A percentile compares a stretch with the other conserved stretches of the same genome.
Evolutionary conservation across 2,797 vertebrate genomes (phyloP).

Genomic region (Pseudotriccus pelzelni): DNA sequence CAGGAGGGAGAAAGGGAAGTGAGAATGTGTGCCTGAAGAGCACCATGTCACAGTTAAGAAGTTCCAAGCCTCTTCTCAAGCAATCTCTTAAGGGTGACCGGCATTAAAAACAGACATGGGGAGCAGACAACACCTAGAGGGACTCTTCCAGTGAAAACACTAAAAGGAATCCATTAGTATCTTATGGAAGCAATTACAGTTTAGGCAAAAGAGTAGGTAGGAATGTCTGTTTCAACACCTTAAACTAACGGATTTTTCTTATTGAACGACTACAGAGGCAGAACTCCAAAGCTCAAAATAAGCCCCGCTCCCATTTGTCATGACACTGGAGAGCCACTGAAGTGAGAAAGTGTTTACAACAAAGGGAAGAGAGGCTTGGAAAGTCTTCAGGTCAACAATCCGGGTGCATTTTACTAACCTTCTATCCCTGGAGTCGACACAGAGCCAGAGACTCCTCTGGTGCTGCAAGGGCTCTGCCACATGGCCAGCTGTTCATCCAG

Average conservation of each 20-base stretch:
- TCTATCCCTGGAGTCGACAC: neutral
- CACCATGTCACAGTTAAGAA: neutral
- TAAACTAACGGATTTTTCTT: neutral
- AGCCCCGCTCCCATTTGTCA: neutral
- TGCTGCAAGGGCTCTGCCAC: neutral
- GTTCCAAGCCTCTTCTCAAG: neutral
- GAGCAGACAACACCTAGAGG: neutral
- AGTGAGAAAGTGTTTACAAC: neutral
- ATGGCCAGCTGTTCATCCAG: neutral
- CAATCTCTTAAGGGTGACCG: neutral
- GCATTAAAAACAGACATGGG: neutral
- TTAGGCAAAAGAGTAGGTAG: neutral
- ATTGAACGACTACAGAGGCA: neutral
- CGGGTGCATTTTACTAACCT: conserved; percentile 24
- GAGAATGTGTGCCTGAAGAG: neutral
- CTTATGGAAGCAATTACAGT: neutral
- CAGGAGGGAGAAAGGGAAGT: neutral
- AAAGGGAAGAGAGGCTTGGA: neutral
- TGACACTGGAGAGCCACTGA: neutral
- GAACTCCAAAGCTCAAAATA: neutral
- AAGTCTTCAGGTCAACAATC: neutral
- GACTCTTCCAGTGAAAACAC: neutral
- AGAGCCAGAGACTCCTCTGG: neutral
- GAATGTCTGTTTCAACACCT: neutral
- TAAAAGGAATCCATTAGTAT: neutral